Conservation (phyloP, 2,888 invertebrate genomes). For the Harmothoe impar region DNA sequence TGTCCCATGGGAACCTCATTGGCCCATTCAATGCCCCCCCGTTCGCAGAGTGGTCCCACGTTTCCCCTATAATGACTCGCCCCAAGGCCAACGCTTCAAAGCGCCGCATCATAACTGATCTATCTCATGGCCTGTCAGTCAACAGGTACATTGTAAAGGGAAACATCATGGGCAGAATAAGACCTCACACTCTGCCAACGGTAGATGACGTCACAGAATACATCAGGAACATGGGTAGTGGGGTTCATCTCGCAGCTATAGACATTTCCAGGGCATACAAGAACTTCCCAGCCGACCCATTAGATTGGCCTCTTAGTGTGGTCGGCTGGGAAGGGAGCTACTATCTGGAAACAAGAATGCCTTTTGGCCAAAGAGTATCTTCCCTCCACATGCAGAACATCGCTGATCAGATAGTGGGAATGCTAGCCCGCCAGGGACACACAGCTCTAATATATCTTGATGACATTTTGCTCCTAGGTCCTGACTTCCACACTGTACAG, state of each 20-base stretch:
- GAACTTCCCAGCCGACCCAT: background rate
- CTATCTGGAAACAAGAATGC: background rate
- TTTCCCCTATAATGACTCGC: background rate
- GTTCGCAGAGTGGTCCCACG: background rate
- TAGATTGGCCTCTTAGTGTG: background rate
- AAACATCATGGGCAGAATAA: background rate
- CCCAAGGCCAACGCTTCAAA: background rate
- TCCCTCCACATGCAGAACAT: background rate
- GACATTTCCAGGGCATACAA: conserved; percentile 1
- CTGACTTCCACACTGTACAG: background rate
- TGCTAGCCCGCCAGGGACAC: background rate
- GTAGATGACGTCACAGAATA: background rate
- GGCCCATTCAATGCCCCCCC: background rate
- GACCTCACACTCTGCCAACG: background rate
- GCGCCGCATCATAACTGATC: background rate
- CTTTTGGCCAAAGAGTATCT: background rate
- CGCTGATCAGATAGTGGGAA: background rate
- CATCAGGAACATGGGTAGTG: background rate
- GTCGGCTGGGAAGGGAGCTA: background rate
- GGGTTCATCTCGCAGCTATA: background rate
- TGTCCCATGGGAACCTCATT: background rate
- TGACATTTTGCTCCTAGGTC: background rate
- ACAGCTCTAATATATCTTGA: background rate
- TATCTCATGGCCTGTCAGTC: background rate
- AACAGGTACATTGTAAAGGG: background rate